These are phyloP conservation scores for Sylvilagus floridanus DNA, from an alignment of 2,797 vertebrate species.

Conservation along the genomic window DNA sequence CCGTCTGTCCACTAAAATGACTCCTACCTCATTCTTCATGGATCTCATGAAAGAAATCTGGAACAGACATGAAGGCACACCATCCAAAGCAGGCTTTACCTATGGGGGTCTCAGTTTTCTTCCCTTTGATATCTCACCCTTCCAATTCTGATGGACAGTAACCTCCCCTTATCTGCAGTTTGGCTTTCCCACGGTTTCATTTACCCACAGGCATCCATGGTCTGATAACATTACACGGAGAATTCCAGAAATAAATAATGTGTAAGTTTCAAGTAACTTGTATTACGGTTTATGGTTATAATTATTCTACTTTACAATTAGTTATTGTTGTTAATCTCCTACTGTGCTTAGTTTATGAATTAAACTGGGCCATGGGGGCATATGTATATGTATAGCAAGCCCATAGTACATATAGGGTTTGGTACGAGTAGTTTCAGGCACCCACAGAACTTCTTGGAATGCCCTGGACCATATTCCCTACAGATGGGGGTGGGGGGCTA, in stretches of 20 bases:
- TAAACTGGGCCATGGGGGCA: background rate
- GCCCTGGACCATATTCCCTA: background rate
- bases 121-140: conserved; percentile 23
- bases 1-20: conserved; percentile 2
- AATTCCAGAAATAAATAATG: background rate
- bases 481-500: background rate
- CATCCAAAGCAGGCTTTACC: background rate
- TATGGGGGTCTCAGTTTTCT: background rate
- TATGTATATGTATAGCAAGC: background rate
- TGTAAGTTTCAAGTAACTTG: background rate
- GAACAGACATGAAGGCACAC: background rate
- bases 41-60: background rate
- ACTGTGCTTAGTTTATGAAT: background rate
- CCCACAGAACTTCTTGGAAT: background rate
- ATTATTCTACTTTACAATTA: background rate
- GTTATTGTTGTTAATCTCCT: background rate
- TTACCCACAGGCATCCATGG: background rate
- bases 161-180: background rate
- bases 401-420: background rate
- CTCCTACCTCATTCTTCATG: background rate
- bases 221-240: background rate
- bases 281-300: too few relatives aligned
- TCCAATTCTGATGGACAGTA: background rate
- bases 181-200: background rate
- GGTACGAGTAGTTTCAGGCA: background rate